Base-by-base conservation (phyloP, 1,140 invertebrate species). In the Chelonus insularis region DNA sequence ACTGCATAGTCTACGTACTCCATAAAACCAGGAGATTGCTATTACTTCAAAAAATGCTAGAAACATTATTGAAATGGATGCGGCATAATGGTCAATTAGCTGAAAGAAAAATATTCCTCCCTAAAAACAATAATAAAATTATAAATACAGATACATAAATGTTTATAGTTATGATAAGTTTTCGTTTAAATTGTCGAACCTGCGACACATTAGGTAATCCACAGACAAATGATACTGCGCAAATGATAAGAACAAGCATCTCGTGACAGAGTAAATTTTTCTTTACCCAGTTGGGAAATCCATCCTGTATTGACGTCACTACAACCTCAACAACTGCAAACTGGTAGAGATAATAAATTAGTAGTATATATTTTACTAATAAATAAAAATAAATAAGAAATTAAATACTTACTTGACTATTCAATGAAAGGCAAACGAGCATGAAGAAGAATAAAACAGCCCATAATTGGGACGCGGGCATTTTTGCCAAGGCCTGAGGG, bases 61-160 rank as follows among this genome's bases (percentile, higher is more conserved):
- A 68, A 94, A 94, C 85, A 95, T 95, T 34, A 96, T 90, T 6
- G 92, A 94, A 62, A 95, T 87, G 0, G 92, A 94, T 12, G 94
- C 93, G 4, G 93, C 90, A 76, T 95, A 97, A 76, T 94, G 93
- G 74, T 97, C 94, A 72, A 96, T 91, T 29, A 96, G 78, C 85
- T 95, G 92, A 76, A 97, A 96, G 71, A 93, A 92, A 71, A 93
- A 96, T 67, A 96, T 95, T 63, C 94, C 95, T 64, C 93, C 94
- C 89, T 92, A 76, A 57, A 79, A 78, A 62, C 23, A 41, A 52
- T 73, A 72, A 60, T 7, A 65, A 65, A 65, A 60, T 58, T 47
- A 54, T 32, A 21, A 32, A n/a, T n/a, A n/a, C n/a, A n/a, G n/a
- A n/a, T n/a, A n/a, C n/a, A n/a, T n/a, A n/a, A n/a, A n/a, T n/a